Percentiles rank a stretch among this genome's conserved stretches.
Conservation (phyloP, 2,797 vertebrate genomes). For the Gallinago nigripennis region DNA sequence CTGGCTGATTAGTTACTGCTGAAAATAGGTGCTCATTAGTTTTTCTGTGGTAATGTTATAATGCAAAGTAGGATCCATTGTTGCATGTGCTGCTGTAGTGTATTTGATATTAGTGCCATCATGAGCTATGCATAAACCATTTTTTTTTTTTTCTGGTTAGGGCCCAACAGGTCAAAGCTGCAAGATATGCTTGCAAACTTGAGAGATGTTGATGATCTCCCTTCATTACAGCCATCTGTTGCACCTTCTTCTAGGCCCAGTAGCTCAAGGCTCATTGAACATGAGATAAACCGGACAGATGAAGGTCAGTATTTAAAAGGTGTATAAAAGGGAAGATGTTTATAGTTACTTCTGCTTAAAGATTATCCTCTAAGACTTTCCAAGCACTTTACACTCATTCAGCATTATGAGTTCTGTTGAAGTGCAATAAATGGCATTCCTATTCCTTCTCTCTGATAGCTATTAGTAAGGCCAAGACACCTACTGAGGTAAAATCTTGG, state of each 20-base stretch:
- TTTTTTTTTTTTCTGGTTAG: conserved; percentile 76
- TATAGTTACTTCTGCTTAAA: background rate
- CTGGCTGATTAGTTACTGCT: conserved; percentile 47
- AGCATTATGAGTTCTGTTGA: background rate
- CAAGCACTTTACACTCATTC: background rate
- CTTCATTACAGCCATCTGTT: conserved; percentile 92
- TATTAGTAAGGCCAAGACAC: background rate
- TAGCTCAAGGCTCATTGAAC: conserved; percentile 88
- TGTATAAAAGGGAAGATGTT: background rate
- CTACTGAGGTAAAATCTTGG: background rate
- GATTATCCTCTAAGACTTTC: background rate
- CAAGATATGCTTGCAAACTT: conserved; percentile 99
- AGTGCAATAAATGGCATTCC: background rate
- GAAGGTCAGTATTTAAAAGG: conserved; percentile 83
- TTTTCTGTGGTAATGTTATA: conserved; percentile 28
- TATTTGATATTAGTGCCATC: background rate
- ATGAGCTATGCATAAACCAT: conserved; percentile 37
- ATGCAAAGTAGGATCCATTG: conserved; percentile 54
- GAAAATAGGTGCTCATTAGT: conserved; percentile 61
- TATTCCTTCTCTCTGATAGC: background rate
- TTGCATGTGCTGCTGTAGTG: conserved; percentile 45
- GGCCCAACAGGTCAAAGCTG: conserved; percentile 97
- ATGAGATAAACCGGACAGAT: conserved; percentile 90
- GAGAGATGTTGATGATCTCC: conserved; percentile 93
- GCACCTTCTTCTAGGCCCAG: conserved; percentile 87